Evolutionary conservation across 1,140 invertebrate genomes (phyloP).

Genomic region (Drosophila teissieri): DNA sequence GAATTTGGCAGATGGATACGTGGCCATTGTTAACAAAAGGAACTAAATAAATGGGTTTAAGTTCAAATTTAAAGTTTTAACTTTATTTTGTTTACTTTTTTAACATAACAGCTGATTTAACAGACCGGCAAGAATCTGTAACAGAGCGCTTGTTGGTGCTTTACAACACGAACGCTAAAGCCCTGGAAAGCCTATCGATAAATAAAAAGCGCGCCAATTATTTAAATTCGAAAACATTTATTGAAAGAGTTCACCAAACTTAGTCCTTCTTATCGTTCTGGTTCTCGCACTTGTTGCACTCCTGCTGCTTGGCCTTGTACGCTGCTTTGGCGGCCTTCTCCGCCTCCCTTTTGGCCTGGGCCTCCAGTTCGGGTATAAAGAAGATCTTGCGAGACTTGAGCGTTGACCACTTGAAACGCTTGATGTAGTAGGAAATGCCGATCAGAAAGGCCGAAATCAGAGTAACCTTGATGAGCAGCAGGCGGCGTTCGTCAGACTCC

Average conservation of each 20-base stretch:
- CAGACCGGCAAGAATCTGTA: not conserved
- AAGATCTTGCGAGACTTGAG: conserved; percentile 94
- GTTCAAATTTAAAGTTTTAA: too few relatives aligned
- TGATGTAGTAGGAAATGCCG: conserved; percentile 89
- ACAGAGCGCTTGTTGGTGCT: not conserved
- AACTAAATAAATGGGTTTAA: not conserved
- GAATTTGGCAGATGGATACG: conserved; percentile 49
- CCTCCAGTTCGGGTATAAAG: conserved; percentile 87
- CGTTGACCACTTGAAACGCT: conserved; percentile 93
- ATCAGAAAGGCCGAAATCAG: conserved; percentile 86
- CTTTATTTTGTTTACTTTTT: not conserved
- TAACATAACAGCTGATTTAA: conserved; percentile 8
- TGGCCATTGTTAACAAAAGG: conserved; percentile 24
- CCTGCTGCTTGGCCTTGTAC: not conserved
- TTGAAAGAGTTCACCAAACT: not conserved
- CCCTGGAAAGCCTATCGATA: conserved; percentile 11
- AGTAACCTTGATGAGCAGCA: conserved; percentile 92
- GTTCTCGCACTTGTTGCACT: conserved; percentile 15
- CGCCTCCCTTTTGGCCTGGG: conserved; percentile 5
- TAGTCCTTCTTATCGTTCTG: conserved; percentile 4
- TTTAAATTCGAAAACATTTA: conserved; percentile 18
- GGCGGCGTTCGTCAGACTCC: conserved; percentile 95
- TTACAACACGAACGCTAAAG: not conserved
- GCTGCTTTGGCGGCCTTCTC: not conserved
- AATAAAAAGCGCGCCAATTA: not conserved